Evolutionary conservation across 2,113 vertebrate species (phyloP).

Genomic region (Perca schrenkii): DNA sequence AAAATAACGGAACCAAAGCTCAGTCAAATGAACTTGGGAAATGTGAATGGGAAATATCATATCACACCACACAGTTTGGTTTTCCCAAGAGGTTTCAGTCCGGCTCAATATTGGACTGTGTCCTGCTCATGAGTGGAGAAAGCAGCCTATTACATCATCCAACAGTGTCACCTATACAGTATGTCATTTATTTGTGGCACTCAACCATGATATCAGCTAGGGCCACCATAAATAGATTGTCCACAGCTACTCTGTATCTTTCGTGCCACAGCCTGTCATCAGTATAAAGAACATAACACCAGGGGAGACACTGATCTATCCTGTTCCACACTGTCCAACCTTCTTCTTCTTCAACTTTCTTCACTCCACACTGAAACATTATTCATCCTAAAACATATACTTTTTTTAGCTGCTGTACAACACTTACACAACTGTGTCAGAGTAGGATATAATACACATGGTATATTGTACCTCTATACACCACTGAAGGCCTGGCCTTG

Average conservation of each 20-base stretch:
- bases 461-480: not conserved
- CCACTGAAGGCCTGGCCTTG: not conserved
- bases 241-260: conserved; percentile 49
- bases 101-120: conserved; percentile 43
- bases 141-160: conserved; percentile 60
- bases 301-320: conserved; percentile 29
- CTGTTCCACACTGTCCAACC: conserved; percentile 3
- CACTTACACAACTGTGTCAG: not conserved
- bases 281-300: conserved; percentile 61
- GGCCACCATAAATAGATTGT: conserved; percentile 69
- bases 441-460: not conserved
- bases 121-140: conserved; percentile 31
- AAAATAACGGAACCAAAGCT: conserved; percentile 10
- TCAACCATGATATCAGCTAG: conserved; percentile 65
- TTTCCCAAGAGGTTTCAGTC: conserved; percentile 10
- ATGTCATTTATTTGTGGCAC: conserved; percentile 66
- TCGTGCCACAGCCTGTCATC: conserved; percentile 44
- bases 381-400: not conserved
- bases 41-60: conserved; percentile 14
- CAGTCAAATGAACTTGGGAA: conserved; percentile 7
- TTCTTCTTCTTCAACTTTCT: too few species aligned
- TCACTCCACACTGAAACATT: not conserved
- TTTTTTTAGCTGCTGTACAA: not conserved
- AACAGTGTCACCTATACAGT: conserved; percentile 59
- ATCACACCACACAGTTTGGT: conserved; percentile 12